A percentile compares a stretch with the other conserved stretches of the same genome.
These are phyloP conservation scores for Elysia chlorotica DNA, from an alignment of 1,140 invertebrate genomes.

Conservation along the genomic window DNA sequence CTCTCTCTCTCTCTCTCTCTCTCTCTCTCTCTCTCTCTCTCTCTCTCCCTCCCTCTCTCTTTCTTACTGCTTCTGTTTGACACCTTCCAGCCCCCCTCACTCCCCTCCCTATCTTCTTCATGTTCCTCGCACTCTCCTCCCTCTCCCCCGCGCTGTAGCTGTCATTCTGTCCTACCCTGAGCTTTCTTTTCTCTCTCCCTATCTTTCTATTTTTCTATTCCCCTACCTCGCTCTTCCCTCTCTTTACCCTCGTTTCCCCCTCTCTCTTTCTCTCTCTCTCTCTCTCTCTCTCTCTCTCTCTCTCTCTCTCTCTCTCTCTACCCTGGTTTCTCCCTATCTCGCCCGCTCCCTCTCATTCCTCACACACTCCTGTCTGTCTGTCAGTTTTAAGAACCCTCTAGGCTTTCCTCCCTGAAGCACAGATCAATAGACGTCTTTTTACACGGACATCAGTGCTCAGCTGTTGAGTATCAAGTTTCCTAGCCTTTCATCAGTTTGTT, in stretches of 20 bases:
- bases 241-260: neutral
- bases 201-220: neutral
- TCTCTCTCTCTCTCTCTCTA: neutral
- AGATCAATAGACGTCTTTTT: neutral
- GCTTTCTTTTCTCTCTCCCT: neutral
- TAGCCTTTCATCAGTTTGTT: neutral
- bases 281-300: neutral
- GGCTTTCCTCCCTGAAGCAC: neutral
- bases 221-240: neutral
- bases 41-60: neutral
- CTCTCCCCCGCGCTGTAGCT: neutral
- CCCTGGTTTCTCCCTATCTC: neutral
- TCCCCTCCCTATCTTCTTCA: neutral
- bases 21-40: neutral
- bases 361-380: neutral
- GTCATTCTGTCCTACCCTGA: neutral
- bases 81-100: neutral
- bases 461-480: neutral
- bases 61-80: neutral
- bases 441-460: neutral
- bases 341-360: neutral
- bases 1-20: neutral
- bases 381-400: neutral
- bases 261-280: conserved; percentile 15
- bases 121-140: neutral